phyloP scores from a whole-genome alignment of 2,113 vertebrate species.

The Thermophis baileyi region DNA sequence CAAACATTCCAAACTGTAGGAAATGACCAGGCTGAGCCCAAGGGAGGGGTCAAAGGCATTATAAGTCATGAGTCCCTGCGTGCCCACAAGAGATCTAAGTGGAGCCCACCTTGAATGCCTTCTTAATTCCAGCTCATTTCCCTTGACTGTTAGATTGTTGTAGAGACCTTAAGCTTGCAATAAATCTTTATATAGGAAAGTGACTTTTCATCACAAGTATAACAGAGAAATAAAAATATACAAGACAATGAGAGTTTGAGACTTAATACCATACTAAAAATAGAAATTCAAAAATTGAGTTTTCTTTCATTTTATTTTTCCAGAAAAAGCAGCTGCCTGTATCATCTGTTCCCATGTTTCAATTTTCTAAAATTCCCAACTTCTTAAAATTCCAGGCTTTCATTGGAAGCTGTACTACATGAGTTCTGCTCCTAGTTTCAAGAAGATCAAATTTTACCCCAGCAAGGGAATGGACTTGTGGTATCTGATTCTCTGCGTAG shows the following conservation, averaged over 20 bases:
- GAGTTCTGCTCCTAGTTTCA: not conserved
- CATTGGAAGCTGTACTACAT: not conserved
- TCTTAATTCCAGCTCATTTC: not conserved
- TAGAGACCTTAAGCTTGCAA: not conserved
- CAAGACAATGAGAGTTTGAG: not conserved
- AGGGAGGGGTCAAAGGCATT: not conserved
- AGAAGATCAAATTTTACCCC: not conserved
- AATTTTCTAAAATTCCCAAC: not conserved
- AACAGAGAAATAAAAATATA: not conserved
- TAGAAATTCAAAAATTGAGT: not conserved
- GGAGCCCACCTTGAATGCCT: not conserved
- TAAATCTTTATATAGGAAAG: not conserved
- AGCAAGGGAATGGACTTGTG: not conserved
- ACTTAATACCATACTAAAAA: not conserved
- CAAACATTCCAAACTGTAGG: not conserved
- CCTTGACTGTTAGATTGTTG: not conserved
- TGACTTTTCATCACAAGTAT: too few relatives aligned
- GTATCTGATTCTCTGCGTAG: not conserved
- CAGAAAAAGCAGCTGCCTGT: not conserved
- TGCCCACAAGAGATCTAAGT: not conserved
- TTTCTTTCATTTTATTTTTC: not conserved
- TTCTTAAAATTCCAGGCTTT: not conserved
- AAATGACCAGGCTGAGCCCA: not conserved
- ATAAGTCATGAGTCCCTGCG: not conserved
- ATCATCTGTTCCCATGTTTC: not conserved